Evolutionary conservation across 2,797 vertebrate genomes (phyloP).

Genomic region (Enteromius thamalakanensis): DNA sequence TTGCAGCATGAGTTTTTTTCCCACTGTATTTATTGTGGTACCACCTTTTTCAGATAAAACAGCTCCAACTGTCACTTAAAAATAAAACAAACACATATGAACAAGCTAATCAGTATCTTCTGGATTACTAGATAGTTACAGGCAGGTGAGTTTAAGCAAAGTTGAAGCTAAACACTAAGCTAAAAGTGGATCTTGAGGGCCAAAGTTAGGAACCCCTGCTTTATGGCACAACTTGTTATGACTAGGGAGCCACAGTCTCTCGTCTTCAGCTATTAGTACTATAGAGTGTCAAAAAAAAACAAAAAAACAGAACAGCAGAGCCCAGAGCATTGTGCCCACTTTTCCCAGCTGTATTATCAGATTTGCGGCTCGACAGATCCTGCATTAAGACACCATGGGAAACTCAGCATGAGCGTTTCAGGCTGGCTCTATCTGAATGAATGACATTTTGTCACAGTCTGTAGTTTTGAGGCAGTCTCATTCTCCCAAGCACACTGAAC

Average conservation of each 20-base stretch:
- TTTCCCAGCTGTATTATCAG: conserved; percentile 47
- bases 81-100: not conserved
- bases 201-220: not conserved
- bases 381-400: conserved; percentile 52
- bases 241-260: conserved; percentile 1
- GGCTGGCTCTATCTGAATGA: conserved; percentile 32
- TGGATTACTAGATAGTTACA: not conserved
- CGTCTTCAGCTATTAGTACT: not conserved
- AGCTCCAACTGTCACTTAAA: not conserved
- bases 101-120: not conserved
- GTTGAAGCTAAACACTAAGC: not conserved
- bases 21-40: not conserved
- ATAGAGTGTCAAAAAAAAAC: conserved; percentile 21
- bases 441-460: conserved; percentile 39
- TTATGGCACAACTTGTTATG: not conserved
- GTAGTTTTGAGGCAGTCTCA: conserved; percentile 1
- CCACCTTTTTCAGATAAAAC: not conserved
- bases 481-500: conserved; percentile 12
- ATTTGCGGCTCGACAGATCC: conserved; percentile 46
- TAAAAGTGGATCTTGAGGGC: not conserved
- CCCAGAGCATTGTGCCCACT: not conserved
- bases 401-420: conserved; percentile 29
- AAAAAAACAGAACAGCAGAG: not conserved
- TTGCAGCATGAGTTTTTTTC: not conserved
- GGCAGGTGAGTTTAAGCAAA: not conserved